Evolutionary conservation across 2,888 invertebrate genomes (phyloP), one percentile per base, ranked within the genome.

Genomic region (Zygaena filipendulae): DNA sequence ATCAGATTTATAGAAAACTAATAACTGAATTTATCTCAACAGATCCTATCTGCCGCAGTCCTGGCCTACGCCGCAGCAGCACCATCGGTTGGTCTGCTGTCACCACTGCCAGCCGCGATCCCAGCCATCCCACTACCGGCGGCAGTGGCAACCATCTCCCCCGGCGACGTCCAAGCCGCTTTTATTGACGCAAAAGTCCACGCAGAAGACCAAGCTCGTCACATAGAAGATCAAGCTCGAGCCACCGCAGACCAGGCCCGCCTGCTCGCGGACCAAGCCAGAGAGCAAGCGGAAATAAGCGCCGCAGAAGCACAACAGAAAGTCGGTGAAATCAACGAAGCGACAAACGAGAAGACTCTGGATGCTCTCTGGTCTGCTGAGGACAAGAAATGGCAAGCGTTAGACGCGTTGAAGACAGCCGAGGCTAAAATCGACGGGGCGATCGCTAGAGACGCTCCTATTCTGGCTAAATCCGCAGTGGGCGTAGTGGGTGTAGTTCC

Each of bases 91-190:
- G 24, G 9, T 25, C 31, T 7, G 32, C 23, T 12, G 21, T 28
- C 10, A 8, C 30, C 20, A 27, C 30, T 23, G 29, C 33, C 40
- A 5, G 12, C 46, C 2, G 33, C 47, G 5, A 28, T 46, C 1
- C 38, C 47, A 1, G 37, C 41, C 5, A 28, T 47, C 8, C 34
- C 47, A 7, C 38, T 55, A 13, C 48, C 59, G 2, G 45, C 50
- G 1, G 42, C 47, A 9, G 12, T 54, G 2, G 63, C 67, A 1
- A 57, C 70, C 2, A 44, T 74, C 11, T 54, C 62, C 0, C 47
- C 71, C 2, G 77, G 70, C 3, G 77, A 79, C 42, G 35, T 72
- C 4, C 67, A 77, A 34, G 77, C 68, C 1, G 77, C 75, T 2
- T 60, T 52, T 19, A 77, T 75, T 12, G 53, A 77, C 28, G 69